These are phyloP conservation scores for Myocastor coypus DNA, from an alignment of 2,113 vertebrate species.

Conservation along the genomic window DNA sequence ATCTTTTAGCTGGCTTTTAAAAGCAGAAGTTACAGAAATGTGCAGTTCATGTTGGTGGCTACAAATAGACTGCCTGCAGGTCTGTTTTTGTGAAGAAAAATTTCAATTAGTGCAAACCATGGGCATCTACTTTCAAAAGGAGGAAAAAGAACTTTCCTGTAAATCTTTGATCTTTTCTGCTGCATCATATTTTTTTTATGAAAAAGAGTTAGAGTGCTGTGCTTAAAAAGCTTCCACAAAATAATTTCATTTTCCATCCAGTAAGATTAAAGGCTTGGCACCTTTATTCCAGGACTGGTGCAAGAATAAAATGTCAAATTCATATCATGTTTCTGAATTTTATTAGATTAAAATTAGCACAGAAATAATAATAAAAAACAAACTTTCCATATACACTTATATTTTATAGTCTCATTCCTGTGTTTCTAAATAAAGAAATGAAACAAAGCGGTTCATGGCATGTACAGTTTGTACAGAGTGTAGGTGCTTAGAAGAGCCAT, in stretches of 20 bases:
- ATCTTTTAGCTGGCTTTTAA: constrained; percentile 83
- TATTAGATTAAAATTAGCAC: constrained; percentile 76
- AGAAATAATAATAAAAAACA: constrained; percentile 55
- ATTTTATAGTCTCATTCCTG: not conserved
- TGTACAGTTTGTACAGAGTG: not conserved
- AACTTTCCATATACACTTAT: not conserved
- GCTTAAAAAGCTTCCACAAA: constrained; percentile 84
- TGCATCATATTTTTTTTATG: constrained; percentile 81
- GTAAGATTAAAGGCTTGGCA: constrained; percentile 79
- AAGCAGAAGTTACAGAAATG: constrained; percentile 84
- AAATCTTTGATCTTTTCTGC: constrained; percentile 86
- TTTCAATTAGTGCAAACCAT: constrained; percentile 89
- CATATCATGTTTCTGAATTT: constrained; percentile 69
- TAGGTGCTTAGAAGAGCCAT: not conserved
- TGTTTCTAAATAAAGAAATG: not conserved
- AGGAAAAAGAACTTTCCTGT: constrained; percentile 79
- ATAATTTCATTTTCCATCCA: constrained; percentile 85
- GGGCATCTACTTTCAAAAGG: constrained; percentile 84
- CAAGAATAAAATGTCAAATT: constrained; percentile 80
- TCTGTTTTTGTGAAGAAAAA: constrained; percentile 88
- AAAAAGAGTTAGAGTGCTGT: constrained; percentile 76
- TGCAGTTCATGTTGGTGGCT: constrained; percentile 83
- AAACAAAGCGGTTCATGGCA: not conserved
- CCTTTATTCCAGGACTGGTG: constrained; percentile 82
- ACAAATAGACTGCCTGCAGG: constrained; percentile 85